Base-by-base conservation (phyloP, 2,113 vertebrate species). In the Anhinga rufa region DNA sequence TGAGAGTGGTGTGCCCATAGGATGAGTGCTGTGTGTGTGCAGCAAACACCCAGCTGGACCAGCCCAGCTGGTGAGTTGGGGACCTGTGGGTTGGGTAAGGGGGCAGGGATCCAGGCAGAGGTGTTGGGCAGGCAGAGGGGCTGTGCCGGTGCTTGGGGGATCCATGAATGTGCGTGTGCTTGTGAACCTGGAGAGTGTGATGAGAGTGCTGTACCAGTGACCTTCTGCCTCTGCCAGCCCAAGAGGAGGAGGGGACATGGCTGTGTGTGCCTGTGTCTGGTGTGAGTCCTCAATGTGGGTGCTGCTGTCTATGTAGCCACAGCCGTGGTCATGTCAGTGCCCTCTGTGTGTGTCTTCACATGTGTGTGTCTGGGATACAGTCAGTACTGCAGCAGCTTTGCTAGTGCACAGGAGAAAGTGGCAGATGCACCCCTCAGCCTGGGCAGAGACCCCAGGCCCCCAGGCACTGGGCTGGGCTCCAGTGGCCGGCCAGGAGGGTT, bases 161-260 rank as follows among this genome's bases (percentile, higher is more conserved):
- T 21, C 46, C 1, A 1, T 2, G 2, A 61, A 78, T 2, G 2
- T 32, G 7, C 2, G 0, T 21, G 6, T 58, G 22, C 14, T 19
- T 65, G 34, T 70, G 31, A 78, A 52, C 8, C 12, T 32, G 29
- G 15, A 3, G 24, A 52, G 16, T 5, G 31, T 22, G 32, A 16
- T 2, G 21, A 51, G 22, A 32, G 28, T 20, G 57, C 18, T 79
- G 38, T 38, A 13, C 9, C 6, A 17, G 25, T 58, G 79, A 29
- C 14, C 29, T 57, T 74, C 55, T 70, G 34, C 46, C 31, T 57
- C 60, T 78, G 29, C 3, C 31, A 31, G 31, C 10, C 20, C 24
- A 12, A 66, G 20, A 10, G 7, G 40, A 72, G 17, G 19, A 55
- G 14, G 7, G 16, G 9, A 44, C 0, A 0, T 32, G 44, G 31